Evolutionary conservation across 2,797 vertebrate species (phyloP), one percentile per base, ranked within the genome.

Genomic region (Apodemus agrarius): DNA sequence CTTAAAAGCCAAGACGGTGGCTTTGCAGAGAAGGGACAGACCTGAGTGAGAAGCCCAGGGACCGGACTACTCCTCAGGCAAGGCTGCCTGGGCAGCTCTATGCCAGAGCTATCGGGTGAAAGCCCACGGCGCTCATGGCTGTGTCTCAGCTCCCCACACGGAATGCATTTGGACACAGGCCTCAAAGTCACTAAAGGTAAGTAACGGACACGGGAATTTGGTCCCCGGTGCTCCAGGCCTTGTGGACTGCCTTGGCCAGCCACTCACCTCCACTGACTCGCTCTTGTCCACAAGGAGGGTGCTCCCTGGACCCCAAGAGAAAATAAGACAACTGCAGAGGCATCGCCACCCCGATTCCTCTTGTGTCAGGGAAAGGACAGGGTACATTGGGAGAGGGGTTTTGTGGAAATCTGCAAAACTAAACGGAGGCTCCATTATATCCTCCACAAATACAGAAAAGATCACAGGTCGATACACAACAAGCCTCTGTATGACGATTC

Each of bases 41-140:
- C 46, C 3, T 0, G 0, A 13, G 21, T 6, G 6, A 94, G 89
- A 75, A 19, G 37, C 13, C 69, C 74, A 37, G 49, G 0, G 3
- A 37, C 65, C 26, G 63, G 61, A 54, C 52, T 0, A 10, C 13
- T 67, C 34, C 10, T 57, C 2, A 0, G 89, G 59, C 65, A 63
- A 63, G 46, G 14, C 24, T 26, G 74, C 13, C 34, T 4, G 3
- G 69, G 26, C 0, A 1, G 14, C 34, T 80, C 49, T 16, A 6
- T 29, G n/a, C 52, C 21, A 26, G 16, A 57, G 12, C 26, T 29
- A 5, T 91, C 4, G 16, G n/a, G 6, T 19, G 11, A 63, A 72
- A 61, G 80, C 13, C 67, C 37, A 11, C 7, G 24, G 52, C 26
- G 16, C 7, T 13, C 72, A 3, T 0, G 2, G 72, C 78, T 91